Percentiles rank a stretch among this genome's conserved stretches.
These are phyloP conservation scores for Lymantria monacha DNA, from an alignment of 2,888 invertebrate species.

Conservation along the genomic window DNA sequence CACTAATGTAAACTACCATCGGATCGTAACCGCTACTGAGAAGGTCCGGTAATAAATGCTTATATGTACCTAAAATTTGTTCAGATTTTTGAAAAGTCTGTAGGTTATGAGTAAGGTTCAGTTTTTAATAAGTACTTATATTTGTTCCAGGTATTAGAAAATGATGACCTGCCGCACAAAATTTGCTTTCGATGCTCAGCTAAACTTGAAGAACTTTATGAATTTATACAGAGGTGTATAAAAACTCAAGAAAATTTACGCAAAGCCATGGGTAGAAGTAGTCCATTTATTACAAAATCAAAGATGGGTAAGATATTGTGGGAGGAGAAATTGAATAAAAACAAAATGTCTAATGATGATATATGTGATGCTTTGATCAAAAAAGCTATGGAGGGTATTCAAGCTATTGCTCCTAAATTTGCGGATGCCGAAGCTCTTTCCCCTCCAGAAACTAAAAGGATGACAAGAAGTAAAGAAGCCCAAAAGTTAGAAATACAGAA, in stretches of 20 bases:
- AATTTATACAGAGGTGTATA: slow-evolving; percentile 73
- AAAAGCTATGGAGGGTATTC: slow-evolving; percentile 73
- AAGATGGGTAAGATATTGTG: slow-evolving; percentile 55
- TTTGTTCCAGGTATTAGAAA: slow-evolving; percentile 66
- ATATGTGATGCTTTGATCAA: slow-evolving; percentile 73
- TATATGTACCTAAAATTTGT: too few species aligned
- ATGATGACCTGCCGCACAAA: slow-evolving; percentile 77
- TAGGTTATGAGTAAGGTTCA: too few species aligned
- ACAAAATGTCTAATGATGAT: slow-evolving; percentile 72
- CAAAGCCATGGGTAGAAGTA: slow-evolving; percentile 50
- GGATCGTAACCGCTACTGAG: too few species aligned
- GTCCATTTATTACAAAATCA: slow-evolving; percentile 45
- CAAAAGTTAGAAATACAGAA: slow-evolving; percentile 16
- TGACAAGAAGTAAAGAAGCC: slow-evolving; percentile 20
- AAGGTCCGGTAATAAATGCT: too few species aligned
- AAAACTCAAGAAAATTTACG: slow-evolving; percentile 65
- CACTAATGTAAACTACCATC: too few species aligned
- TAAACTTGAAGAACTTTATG: slow-evolving; percentile 73
- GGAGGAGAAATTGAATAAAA: slow-evolving; percentile 69
- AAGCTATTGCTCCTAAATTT: slow-evolving; percentile 46
- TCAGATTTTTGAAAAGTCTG: too few species aligned
- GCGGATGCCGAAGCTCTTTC: slow-evolving; percentile 26
- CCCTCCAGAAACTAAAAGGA: slow-evolving; percentile 21
- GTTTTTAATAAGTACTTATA: too few species aligned
- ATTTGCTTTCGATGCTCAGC: slow-evolving; percentile 78